phyloP scores from a whole-genome alignment of 2,797 vertebrate genomes.

The Mycteria americana region DNA sequence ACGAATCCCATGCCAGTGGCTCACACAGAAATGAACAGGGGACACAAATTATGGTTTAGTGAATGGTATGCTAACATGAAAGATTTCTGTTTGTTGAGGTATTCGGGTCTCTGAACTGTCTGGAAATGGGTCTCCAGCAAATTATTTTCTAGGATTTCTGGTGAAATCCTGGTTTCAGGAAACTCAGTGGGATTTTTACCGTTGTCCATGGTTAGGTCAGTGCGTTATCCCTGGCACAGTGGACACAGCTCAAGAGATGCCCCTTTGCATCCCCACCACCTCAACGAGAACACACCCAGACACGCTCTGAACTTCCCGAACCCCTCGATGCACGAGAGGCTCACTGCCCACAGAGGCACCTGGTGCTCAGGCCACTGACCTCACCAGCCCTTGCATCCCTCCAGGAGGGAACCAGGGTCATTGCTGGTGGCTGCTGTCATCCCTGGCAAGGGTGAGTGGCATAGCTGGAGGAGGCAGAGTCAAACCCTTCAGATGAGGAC shows the following conservation, averaged over 20 bases:
- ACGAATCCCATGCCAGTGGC: rapidly evolving
- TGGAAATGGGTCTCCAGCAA: background rate
- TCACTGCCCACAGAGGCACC: background rate
- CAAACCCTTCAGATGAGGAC: background rate
- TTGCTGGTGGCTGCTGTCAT: background rate
- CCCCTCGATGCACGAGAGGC: rapidly evolving
- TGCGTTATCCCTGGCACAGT: background rate
- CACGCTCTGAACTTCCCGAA: background rate
- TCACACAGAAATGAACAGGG: background rate
- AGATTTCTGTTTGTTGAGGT: background rate
- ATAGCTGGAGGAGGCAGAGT: background rate
- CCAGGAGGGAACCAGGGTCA: background rate
- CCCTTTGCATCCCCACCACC: background rate
- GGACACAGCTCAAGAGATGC: background rate
- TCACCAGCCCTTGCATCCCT: background rate
- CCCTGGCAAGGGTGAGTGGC: background rate
- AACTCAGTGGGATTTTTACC: background rate
- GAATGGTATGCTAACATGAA: background rate
- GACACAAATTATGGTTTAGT: background rate
- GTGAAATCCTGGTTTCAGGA: background rate
- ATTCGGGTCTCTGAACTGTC: background rate
- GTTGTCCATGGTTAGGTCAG: background rate
- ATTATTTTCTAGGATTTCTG: background rate
- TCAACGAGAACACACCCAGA: background rate
- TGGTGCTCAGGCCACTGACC: rapidly evolving